phyloP scores from a whole-genome alignment of 2,888 invertebrate species.

The Cyclophora punctaria region DNA sequence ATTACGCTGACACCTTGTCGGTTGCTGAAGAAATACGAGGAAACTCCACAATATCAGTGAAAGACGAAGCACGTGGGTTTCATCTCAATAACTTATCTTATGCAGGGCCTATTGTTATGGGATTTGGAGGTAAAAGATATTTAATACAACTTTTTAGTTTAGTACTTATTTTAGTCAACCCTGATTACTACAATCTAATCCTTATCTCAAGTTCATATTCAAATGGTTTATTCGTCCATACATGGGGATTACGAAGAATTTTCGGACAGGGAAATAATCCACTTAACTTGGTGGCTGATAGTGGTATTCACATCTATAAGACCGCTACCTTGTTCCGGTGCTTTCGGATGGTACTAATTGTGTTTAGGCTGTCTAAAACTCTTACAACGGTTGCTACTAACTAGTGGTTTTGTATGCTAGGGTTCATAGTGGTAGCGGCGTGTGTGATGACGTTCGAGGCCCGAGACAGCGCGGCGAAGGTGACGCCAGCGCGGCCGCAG shows the following conservation, averaged over 20 bases:
- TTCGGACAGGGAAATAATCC: too few species aligned
- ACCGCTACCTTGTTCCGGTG: too few species aligned
- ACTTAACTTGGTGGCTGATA: too few species aligned
- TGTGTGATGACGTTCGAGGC: slow-evolving; percentile 99
- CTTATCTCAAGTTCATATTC: too few species aligned
- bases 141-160: too few species aligned
- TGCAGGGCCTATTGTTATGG: slow-evolving; percentile 98
- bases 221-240: too few species aligned
- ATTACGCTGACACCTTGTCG: slow-evolving; percentile 88
- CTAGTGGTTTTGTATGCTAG: slow-evolving; percentile 46
- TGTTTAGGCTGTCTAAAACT: background rate
- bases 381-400: background rate
- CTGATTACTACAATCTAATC: too few species aligned
- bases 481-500: slow-evolving; percentile 83
- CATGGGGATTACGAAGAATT: too few species aligned
- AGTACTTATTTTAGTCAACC: too few species aligned
- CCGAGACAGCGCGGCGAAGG: slow-evolving; percentile 91
- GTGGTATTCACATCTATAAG: too few species aligned
- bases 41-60: slow-evolving; percentile 84
- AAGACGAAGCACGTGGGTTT: slow-evolving; percentile 88
- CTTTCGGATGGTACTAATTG: too few species aligned
- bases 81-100: slow-evolving; percentile 93
- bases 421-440: slow-evolving; percentile 96
- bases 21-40: slow-evolving; percentile 85
- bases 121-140: slow-evolving; percentile 84